Base-by-base conservation (phyloP, 2,797 vertebrate genomes). In the Heterohyrax brucei region DNA sequence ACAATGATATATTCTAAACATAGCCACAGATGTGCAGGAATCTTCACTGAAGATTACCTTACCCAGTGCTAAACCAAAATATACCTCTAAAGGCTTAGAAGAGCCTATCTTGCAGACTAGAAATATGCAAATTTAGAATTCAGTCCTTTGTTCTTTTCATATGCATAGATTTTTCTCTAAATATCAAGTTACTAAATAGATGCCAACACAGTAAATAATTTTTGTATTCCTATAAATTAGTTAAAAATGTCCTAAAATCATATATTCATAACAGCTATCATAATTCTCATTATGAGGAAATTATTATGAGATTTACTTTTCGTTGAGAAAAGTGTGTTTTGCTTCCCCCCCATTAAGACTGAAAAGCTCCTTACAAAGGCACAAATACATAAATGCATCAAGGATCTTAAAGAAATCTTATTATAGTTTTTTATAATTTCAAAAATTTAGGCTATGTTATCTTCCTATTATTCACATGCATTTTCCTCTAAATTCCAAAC, bases 1-100 rank as follows among this genome's bases (percentile, higher is more conserved):
- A 76, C 21, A 87, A 19, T 46, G 12, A 39, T 7, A 75, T 89
- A 90, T 92, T 50, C 68, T 89, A 93, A 95, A 59, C n/a, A 73
- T 33, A 91, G 22, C 91, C 94, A 75, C 77, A 72, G 33, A 77
- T 82, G 50, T 87, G 1, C n/a, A 75, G 16, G 30, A 28, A 61
- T 78, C 1, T 56, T 7, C 53, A 89, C 1, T 89, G 39, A 44
- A 64, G 93, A 76, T 91, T 68, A 91, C 8, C 3, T 68, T 19
- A 64, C 84, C 18, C 26, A 83, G 73, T 94, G 14, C 48, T 91
- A 92, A 95, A 28, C 5, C 5, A 70, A 77, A 68, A 3, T 62
- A 7, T 4, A 87, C 10, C 30, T 84, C 8, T 77, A 83, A 56
- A 30, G 83, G 84, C n/a, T 72, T 95, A 30, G n/a, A 19, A 70